Evolutionary conservation across 2,797 vertebrate species (phyloP), one percentile per base, ranked within the genome.

Genomic region (Cryptoblepharus egeriae): DNA sequence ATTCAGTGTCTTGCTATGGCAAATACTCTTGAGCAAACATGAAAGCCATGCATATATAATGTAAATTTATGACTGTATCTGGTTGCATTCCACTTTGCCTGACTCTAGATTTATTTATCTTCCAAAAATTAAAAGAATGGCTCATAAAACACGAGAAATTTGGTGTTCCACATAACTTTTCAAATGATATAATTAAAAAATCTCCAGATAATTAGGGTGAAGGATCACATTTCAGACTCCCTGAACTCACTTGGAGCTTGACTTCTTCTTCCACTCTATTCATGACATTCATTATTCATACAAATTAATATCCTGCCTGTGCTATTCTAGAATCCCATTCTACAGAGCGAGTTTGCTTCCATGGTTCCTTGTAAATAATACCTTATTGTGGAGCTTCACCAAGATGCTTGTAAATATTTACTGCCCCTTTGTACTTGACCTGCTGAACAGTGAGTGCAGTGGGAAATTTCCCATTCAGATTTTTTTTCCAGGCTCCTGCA

Each of bases 221-320:
- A 69, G 30, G n/a, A 55, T 71, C 28, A 42, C 45, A 78, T 77
- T 83, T 65, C 22, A 42, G 8, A 35, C 26, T 65, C 68, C 24
- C 2, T 42, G 35, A 20, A 77, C 28, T 72, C 42, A 65, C 42
- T 9, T 24, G 65, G 28, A 49, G 65, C 39, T 32, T 32, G 37
- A 58, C 20, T 64, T 65, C 32, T 72, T 77, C 42, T 45, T 18
- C 22, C 45, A 32, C 16, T 9, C 37, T 69, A 75, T 60, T 81
- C 63, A 67, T 45, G 63, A 28, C 61, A 83, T 73, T 78, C 69
- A 78, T 83, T 83, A 78, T 78, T 78, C 82, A 83, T 78, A 65
- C 61, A 83, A 78, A 78, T 83, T 83, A 83, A 78, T 78, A 78
- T 73, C 82, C 57, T 78, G 75, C 57, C 69, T 65, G 24, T 24